Conservation (phyloP, 2,888 invertebrate species). For the Polydesmus complanatus region DNA sequence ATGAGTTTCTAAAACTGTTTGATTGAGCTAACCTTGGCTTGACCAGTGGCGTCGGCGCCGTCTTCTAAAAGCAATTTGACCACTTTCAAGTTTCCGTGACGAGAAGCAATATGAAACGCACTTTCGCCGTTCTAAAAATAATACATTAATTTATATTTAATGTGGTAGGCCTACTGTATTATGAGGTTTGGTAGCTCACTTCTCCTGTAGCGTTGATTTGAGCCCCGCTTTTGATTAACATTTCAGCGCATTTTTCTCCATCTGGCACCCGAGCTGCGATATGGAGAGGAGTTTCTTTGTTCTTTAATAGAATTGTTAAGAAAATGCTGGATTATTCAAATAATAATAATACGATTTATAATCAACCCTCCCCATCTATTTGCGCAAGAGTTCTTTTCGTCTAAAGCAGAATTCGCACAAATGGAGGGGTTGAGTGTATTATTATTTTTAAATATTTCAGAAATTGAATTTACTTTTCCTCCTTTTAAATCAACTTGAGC, state of each 20-base stretch:
- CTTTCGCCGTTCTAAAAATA: conserved; percentile 63
- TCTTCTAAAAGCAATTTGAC: conserved; percentile 77
- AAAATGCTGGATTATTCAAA: background rate
- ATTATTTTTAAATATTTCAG: too few relatives aligned
- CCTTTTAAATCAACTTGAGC: conserved; percentile 91
- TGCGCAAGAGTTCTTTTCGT: background rate
- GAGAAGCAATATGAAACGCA: conserved; percentile 89
- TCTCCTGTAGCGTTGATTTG: conserved; percentile 89
- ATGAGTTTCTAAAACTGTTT: background rate
- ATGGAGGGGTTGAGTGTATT: background rate
- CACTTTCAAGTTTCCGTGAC: conserved; percentile 77
- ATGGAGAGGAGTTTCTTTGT: conserved; percentile 85
- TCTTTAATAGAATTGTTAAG: conserved; percentile 1
- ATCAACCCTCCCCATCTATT: background rate
- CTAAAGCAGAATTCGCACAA: too few relatives aligned
- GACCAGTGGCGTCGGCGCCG: conserved; percentile 79
- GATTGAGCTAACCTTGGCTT: conserved; percentile 57
- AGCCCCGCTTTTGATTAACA: conserved; percentile 95
- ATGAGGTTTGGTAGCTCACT: conserved; percentile 31
- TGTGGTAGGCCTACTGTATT: too few relatives aligned
- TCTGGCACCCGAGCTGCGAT: conserved; percentile 89
- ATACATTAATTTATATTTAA: too few relatives aligned
- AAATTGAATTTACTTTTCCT: conserved; percentile 20
- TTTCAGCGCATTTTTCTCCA: conserved; percentile 83
- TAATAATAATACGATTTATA: background rate